Evolutionary conservation across 2,888 invertebrate genomes (phyloP).

Genomic region (Laspeyria flexula): DNA sequence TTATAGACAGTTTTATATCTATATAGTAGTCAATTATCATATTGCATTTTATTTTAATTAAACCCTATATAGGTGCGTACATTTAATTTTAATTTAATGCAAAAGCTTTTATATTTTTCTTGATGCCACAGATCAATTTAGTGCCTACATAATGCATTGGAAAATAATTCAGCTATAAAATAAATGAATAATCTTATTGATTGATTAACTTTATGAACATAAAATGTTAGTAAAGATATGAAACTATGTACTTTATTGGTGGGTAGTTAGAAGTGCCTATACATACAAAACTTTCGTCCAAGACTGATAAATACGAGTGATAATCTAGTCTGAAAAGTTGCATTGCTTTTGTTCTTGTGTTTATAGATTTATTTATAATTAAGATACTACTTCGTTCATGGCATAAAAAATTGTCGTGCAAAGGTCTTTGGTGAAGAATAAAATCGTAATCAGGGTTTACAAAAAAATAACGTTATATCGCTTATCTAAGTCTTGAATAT

Average conservation of each 20-base stretch:
- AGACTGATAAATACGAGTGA: neutral
- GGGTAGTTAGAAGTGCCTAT: neutral
- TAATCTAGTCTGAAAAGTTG: neutral
- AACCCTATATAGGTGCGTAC: neutral
- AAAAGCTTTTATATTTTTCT: neutral
- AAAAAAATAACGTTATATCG: constrained; percentile 43
- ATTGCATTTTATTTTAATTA: neutral
- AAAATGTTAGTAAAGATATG: neutral
- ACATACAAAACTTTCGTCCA: neutral
- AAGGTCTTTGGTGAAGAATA: constrained; percentile 74
- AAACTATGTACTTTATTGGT: neutral
- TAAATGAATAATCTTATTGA: neutral
- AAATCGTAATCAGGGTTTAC: constrained; percentile 36
- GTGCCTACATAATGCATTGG: neutral
- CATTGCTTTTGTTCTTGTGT: neutral
- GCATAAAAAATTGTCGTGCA: constrained; percentile 24
- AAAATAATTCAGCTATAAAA: neutral
- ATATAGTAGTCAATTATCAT: neutral
- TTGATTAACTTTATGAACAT: constrained; percentile 2
- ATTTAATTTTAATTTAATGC: constrained; percentile 1
- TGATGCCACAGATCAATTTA: constrained; percentile 8
- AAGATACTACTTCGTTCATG: too few species aligned
- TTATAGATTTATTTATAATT: too few species aligned
- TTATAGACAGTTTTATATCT: constrained; percentile 1
- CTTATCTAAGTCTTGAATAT: constrained; percentile 65